Evolutionary conservation across 2,797 vertebrate genomes (phyloP), one percentile per base, ranked within the genome.

Genomic region (Cuculus canorus): DNA sequence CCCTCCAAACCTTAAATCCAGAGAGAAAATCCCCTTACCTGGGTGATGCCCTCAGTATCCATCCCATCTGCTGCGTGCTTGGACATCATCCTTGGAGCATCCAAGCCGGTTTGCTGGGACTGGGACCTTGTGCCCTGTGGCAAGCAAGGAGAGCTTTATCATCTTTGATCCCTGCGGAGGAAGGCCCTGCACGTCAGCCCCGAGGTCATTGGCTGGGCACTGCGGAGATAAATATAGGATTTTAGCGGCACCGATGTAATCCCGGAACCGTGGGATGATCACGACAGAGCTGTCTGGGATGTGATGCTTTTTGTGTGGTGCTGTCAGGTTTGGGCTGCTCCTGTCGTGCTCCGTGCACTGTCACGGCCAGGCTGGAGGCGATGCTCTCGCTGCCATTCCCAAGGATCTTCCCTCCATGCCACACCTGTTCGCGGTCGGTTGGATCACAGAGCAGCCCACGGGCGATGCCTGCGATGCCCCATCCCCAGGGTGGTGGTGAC

Each of bases 121-220:
- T 2, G 28, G 75, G 27, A 45, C n/a, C 52, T 78, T 4, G 14
- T 13, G 53, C 32, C 48, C 10, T 1, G 3, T 0, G 3, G 35
- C 1, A 1, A 65, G 81, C 25, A 0, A 24, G 57, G 43, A 45
- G 91, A 43, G 89, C 66, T 96, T 96, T 95, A 95, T 92, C 70
- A 72, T 13, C 91, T 84, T 89, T 9, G 91, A 41, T 92, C 73
- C 81, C 81, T 2, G 43, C 2, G 32, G 91, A 88, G 86, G 86
- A 80, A 85, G 91, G 66, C 50, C 41, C 70, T 70, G 69, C 45
- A 17, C 47, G 63, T 37, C 92, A 94, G 90, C 82, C 9, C 85
- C 5, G 6, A 92, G 82, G 90, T 60, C 95, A 96, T 92, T 93
- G 93, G 93, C 81, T 87, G 91, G 78, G 70, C 70, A 13, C 59